phyloP scores from a whole-genome alignment of 37 sponge, comb jelly and placozoan species.

The Cladorhizidae sp. region DNA sequence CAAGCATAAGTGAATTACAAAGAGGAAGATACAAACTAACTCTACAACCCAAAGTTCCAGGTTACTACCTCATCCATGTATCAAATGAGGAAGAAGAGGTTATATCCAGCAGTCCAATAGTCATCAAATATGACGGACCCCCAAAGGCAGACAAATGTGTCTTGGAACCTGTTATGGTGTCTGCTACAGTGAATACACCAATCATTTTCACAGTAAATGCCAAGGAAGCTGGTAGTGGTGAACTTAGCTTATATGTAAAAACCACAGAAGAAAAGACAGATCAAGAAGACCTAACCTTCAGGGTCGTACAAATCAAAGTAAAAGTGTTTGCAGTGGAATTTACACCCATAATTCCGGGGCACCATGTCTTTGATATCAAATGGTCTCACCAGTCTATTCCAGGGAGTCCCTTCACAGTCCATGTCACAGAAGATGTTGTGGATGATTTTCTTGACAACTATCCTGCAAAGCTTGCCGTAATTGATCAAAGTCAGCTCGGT shows the following conservation, averaged over 20 bases:
- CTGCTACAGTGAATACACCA: conserved; percentile 17
- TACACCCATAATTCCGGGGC: conserved; percentile 20
- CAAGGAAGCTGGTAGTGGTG: conserved; percentile 42
- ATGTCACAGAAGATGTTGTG: not conserved
- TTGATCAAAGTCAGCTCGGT: conserved; percentile 13
- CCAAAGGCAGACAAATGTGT: conserved; percentile 61
- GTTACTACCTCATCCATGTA: conserved; percentile 47
- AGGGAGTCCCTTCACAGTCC: conserved; percentile 37
- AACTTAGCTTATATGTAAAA: conserved; percentile 3
- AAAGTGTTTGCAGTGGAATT: conserved; percentile 21
- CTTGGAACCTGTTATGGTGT: conserved; percentile 6
- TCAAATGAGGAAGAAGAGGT: conserved; percentile 44
- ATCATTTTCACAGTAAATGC: conserved; percentile 3
- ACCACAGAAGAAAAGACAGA: not conserved
- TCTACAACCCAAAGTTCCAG: conserved; percentile 37
- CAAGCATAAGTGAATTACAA: conserved; percentile 33
- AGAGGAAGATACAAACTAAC: conserved; percentile 15
- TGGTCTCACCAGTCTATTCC: conserved; percentile 48
- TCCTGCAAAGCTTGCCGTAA: not conserved
- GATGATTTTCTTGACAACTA: not conserved
- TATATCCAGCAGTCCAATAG: conserved; percentile 60
- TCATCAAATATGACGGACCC: conserved; percentile 51
- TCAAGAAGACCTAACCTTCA: conserved; percentile 5
- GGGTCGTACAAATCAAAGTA: conserved; percentile 34
- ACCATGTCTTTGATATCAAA: conserved; percentile 42